A percentile compares a stretch with the other conserved stretches of the same genome.
phyloP scores from a whole-genome alignment of 1,140 invertebrate genomes.

The Goniozus legneri region DNA sequence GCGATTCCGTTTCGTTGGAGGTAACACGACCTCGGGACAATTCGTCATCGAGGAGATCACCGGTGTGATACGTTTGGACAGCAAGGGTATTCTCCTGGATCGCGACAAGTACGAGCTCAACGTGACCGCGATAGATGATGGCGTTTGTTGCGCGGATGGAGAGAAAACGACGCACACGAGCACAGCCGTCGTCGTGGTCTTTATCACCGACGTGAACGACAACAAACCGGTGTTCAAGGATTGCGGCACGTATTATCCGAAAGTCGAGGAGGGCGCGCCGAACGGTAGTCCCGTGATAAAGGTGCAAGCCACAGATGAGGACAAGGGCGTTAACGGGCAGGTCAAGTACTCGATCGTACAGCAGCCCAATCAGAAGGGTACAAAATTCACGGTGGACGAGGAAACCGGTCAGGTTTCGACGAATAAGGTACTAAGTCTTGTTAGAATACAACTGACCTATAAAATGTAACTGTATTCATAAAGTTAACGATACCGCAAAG shows the following conservation, averaged over 20 bases:
- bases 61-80: constrained; percentile 86
- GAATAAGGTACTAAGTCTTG: constrained; percentile 84
- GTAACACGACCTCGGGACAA: constrained; percentile 82
- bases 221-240: constrained; percentile 94
- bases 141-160: constrained; percentile 86
- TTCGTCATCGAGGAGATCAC: constrained; percentile 95
- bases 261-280: constrained; percentile 88
- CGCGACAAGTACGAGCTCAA: constrained; percentile 90
- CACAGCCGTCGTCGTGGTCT: constrained; percentile 93
- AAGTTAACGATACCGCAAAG: no score
- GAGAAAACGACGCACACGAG: constrained; percentile 83
- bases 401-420: constrained; percentile 91
- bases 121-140: constrained; percentile 91
- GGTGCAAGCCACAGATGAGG: constrained; percentile 89
- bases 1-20: constrained; percentile 88
- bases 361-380: constrained; percentile 93
- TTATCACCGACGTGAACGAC: constrained; percentile 94
- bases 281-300: constrained; percentile 91
- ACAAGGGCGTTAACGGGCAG: constrained; percentile 91
- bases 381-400: constrained; percentile 92
- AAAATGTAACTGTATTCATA: no score
- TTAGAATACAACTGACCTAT: no score
- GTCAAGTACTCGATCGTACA: constrained; percentile 94
- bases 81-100: constrained; percentile 79
- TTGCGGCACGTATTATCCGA: constrained; percentile 85